A percentile compares a stretch with the other conserved stretches of the same genome.
phyloP scores from a whole-genome alignment of 2,888 invertebrate species.

The Drosophila heteroneura region DNA sequence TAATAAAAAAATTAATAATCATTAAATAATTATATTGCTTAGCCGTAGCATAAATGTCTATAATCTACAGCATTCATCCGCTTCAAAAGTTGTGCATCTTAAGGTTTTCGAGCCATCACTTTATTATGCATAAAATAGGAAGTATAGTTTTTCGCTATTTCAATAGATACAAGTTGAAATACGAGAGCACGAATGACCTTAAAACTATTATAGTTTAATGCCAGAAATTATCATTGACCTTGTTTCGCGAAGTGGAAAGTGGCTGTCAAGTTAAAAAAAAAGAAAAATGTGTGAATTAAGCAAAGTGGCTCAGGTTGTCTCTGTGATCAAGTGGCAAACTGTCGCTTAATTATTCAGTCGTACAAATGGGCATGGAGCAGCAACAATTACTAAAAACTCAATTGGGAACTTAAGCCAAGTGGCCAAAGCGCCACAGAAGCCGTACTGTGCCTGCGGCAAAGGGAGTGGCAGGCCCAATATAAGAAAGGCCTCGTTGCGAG shows the following conservation, averaged over 20 bases:
- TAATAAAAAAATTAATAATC: neutral
- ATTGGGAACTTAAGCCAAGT: conserved; percentile 1
- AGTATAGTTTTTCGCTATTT: neutral
- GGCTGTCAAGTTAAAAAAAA: neutral
- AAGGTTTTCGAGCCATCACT: neutral
- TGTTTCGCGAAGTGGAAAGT: neutral
- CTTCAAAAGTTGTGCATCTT: neutral
- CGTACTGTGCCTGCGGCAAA: neutral
- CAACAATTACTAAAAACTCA: conserved; percentile 34
- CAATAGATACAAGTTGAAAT: neutral
- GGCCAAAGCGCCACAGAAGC: neutral
- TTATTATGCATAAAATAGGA: neutral
- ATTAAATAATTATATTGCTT: neutral
- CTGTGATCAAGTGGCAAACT: conserved; percentile 12
- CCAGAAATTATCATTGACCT: neutral
- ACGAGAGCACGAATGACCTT: neutral
- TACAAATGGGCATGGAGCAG: conserved; percentile 18
- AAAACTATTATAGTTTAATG: neutral
- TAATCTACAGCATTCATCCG: neutral
- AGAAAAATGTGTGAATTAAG: conserved; percentile 5
- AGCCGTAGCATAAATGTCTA: neutral
- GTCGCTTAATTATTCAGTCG: conserved; percentile 34
- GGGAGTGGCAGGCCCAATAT: conserved; percentile 14
- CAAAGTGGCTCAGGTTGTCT: conserved; percentile 18
- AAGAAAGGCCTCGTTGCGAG: conserved; percentile 3